A percentile compares a stretch with the other conserved stretches of the same genome.
phyloP scores from a whole-genome alignment of 2,113 vertebrate species.

The Mohoua ochrocephala region DNA sequence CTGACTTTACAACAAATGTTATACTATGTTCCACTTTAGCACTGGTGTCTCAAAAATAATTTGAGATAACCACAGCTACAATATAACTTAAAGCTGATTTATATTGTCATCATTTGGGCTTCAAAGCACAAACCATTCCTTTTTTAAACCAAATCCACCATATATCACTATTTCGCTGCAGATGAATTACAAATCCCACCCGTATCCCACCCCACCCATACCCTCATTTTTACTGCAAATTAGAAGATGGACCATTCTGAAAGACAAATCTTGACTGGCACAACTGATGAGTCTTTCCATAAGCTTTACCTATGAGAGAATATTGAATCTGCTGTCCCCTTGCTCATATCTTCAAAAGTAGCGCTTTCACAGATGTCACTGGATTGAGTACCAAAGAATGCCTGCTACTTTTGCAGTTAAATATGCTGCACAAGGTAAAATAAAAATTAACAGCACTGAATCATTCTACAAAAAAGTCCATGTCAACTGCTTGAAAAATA shows the following conservation, averaged over 20 bases:
- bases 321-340: not conserved
- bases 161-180: not conserved
- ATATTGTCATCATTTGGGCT: rapidly evolving
- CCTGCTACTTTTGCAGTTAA: not conserved
- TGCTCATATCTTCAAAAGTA: not conserved
- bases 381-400: not conserved
- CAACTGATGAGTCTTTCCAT: not conserved
- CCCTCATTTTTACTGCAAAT: not conserved
- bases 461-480: not conserved
- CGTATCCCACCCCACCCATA: not conserved
- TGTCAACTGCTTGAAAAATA: not conserved
- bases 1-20: not conserved
- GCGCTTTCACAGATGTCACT: not conserved
- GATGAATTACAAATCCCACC: not conserved
- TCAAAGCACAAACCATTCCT: not conserved
- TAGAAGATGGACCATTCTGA: not conserved
- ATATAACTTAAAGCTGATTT: not conserved
- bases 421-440: not conserved
- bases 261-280: not conserved
- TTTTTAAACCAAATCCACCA: not conserved
- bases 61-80: not conserved
- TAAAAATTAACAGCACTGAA: not conserved
- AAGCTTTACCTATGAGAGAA: not conserved
- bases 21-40: not conserved
- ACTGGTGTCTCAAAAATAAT: not conserved